Base-by-base conservation (phyloP, 1,140 invertebrate species). In the Phymastichus coffea region DNA sequence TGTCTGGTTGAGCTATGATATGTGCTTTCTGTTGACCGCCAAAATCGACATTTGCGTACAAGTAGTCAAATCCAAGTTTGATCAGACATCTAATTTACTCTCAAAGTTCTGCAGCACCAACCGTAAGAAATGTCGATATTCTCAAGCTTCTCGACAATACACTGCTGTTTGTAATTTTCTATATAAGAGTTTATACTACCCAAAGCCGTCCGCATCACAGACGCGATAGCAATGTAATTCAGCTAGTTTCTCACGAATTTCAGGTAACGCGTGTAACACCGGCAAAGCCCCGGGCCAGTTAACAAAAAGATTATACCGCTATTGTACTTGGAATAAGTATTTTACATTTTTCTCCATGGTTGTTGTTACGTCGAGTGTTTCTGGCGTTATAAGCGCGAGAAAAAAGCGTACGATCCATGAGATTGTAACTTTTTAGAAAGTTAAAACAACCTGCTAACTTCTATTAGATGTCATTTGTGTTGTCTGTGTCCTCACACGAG, bases 131-230 rank as follows among this genome's bases (percentile, higher is more conserved):
- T 7, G 12, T 6, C 14, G 14, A 37, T 2, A 64, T 15, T 35
- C 67, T 63, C 2, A 69, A 20, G 8, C 60, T 64, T 63, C 63
- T 70, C 0, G 64, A 66, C 1, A 70, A 40, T 14, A 53, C 25
- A 17, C 20, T 41, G 6, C 70, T 57, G 25, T 67, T 65, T 14
- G 26, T 55, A 3, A 62, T 66, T 41, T 3, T 52, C 7, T 10
- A 47, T 12, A 19, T 67, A 65, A 44, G 63, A 69, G 15, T 63
- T 55, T 12, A 59, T 17, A 8, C 38, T 59, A 6, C 57, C 48
- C 9, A 22, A 59, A 1, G 51, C 1, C 10, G 47, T 61, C 2
- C 15, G 56, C 14, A 19, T 15, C 23, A 37, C 44, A 4, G 38
- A 19, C 3, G 49, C 23, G 9, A 41, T 30, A 2, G 40, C 14